A percentile compares a stretch with the other conserved stretches of the same genome.
phyloP scores from a whole-genome alignment of 2,797 vertebrate species.

The Diceros bicornis region DNA sequence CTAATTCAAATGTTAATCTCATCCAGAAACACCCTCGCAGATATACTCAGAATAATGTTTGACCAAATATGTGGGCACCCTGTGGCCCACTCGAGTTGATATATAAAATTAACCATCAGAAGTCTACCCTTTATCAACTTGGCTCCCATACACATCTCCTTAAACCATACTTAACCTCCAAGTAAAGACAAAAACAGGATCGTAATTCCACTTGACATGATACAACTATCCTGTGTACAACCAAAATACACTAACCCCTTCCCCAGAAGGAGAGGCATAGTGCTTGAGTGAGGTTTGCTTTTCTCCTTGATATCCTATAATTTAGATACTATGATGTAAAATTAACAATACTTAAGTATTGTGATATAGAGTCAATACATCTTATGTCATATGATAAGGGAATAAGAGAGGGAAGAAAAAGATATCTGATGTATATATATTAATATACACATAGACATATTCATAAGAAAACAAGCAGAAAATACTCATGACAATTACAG shows the following conservation, averaged over 20 bases:
- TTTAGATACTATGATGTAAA: neutral
- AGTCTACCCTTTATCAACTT: neutral
- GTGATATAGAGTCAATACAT: neutral
- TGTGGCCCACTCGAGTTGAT: neutral
- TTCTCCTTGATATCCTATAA: neutral
- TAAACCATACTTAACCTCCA: neutral
- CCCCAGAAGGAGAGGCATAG: neutral
- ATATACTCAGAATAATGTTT: too few species aligned
- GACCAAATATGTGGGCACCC: too few species aligned
- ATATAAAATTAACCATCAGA: neutral
- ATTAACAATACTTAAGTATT: neutral
- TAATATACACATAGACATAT: neutral
- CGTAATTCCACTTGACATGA: neutral
- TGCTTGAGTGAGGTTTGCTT: neutral
- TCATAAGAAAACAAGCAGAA: neutral
- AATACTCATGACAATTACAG: neutral
- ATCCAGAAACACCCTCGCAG: too few species aligned
- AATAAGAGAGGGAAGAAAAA: neutral
- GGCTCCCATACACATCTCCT: neutral
- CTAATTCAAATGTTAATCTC: too few species aligned
- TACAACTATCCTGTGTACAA: neutral
- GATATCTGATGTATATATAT: neutral
- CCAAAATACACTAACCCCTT: neutral
- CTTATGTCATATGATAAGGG: neutral
- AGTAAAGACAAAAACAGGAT: neutral